Conservation (phyloP, 1,140 invertebrate genomes). For the Plodia interpunctella region DNA sequence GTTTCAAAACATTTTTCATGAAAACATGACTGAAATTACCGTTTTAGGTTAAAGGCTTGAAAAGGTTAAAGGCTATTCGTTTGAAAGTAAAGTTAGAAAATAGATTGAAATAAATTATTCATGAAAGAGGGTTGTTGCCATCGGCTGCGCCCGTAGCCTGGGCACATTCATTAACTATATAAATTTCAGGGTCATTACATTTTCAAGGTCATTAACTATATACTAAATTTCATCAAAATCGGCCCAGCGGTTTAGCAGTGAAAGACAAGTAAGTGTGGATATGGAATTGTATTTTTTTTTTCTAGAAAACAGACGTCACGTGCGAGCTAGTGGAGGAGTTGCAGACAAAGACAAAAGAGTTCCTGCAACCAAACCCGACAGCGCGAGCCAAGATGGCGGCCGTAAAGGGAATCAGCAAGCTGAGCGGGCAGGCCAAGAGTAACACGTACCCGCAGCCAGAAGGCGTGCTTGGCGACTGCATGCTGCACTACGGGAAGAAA, state of each 20-base stretch:
- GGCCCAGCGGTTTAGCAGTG: no score
- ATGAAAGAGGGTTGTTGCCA: no score
- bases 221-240: no score
- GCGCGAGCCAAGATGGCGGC: slow-evolving; percentile 96
- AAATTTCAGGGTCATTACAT: no score
- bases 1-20: neutral
- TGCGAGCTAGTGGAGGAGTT: slow-evolving; percentile 97
- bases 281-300: slow-evolving; percentile 25
- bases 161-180: no score
- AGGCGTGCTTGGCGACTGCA: slow-evolving; percentile 97
- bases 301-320: slow-evolving; percentile 97
- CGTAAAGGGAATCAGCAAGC: slow-evolving; percentile 92
- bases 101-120: no score
- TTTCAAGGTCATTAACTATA: no score
- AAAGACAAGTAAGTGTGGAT: no score
- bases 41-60: neutral
- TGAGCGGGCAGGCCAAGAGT: slow-evolving; percentile 92
- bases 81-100: no score
- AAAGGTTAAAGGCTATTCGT: no score
- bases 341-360: slow-evolving; percentile 98
- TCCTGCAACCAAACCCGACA: slow-evolving; percentile 98
- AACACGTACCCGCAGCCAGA: slow-evolving; percentile 99
- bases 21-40: neutral
- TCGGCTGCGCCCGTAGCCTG: no score
- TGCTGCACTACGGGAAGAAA: slow-evolving; percentile 96